Conservation (phyloP, 2,888 invertebrate species). For the Chrysopilus asiliformis region DNA sequence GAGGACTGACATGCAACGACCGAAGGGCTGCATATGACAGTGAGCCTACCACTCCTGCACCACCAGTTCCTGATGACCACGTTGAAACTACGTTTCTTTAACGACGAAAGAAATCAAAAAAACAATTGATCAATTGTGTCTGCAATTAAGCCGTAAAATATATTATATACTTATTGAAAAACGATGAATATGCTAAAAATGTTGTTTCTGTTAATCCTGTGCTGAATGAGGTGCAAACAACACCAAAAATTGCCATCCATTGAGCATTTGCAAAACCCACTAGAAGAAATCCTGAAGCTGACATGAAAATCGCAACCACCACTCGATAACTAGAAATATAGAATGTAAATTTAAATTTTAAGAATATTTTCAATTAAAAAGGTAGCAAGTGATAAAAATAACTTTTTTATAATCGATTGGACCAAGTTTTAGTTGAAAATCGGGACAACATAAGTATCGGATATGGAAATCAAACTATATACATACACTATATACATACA, state of each 20-base stretch:
- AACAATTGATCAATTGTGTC: too few species aligned
- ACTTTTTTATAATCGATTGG: too few species aligned
- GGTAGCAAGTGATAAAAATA: too few species aligned
- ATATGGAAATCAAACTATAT: too few species aligned
- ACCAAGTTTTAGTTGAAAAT: too few species aligned
- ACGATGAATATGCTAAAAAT: conserved; percentile 56
- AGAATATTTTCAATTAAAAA: too few species aligned
- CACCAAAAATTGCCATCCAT: conserved; percentile 52
- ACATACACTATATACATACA: too few species aligned
- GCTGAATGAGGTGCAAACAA: conserved; percentile 57
- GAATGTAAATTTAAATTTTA: too few species aligned
- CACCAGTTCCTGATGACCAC: conserved; percentile 76
- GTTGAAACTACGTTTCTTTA: conserved; percentile 60
- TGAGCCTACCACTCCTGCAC: conserved; percentile 68
- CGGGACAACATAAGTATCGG: too few species aligned
- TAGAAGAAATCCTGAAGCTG: conserved; percentile 48
- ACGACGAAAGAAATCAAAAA: conserved; percentile 16
- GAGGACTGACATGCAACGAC: conserved; percentile 41
- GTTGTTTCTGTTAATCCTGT: conserved; percentile 72
- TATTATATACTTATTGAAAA: conserved; percentile 54
- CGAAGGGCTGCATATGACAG: conserved; percentile 60
- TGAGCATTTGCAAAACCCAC: conserved; percentile 50
- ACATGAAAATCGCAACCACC: conserved; percentile 41
- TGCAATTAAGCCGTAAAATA: too few species aligned
- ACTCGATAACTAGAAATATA: conserved; percentile 42